Base-by-base conservation (phyloP, 2,888 invertebrate genomes). In the Polyommatus icarus region DNA sequence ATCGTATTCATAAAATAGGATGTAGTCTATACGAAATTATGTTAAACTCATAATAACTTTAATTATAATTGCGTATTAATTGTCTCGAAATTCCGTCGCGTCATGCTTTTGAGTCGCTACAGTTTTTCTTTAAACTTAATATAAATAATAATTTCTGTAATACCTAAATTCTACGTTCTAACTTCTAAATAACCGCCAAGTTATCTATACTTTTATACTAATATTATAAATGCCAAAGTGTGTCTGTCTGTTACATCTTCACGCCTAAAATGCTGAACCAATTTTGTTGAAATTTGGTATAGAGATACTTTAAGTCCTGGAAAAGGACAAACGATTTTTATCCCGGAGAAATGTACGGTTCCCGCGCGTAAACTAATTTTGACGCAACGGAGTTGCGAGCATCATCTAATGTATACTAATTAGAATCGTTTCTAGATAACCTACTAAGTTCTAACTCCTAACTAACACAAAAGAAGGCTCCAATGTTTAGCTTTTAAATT, bases 1-100 rank as follows among this genome's bases (percentile, higher is more conserved):
- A 92, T 90, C 91, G 90, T 90, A 89, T 91, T 91, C 40, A 73
- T 73, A 50, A 50, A 54, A 54, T 75, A 54, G 75, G 50, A 75
- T 75, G 75, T 73, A 50, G 24, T 50, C 50, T 75, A 29, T 50
- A 40, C 36, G 67, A 67, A 67, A 67, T 67, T 67, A 67, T 67
- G 67, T 67, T 67, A 67, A 67, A 67, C 67, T 32, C 20, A 67
- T 67, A 67, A 67, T 29, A 67, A 67, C 67, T 67, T 67, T 67
- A 67, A 67, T 67, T 32, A 67, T 67, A 67, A 32, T 29, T 67
- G 67, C 29, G 15, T 67, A 67, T 29, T 67, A 67, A 29, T 32
- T 29, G 29, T 67, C 29, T 67, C 29, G 67, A 67, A 67, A 67
- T 67, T 67, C 67, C 67, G 29, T 15, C 20, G 61, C 61, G n/a